These are phyloP conservation scores for Trididemnum clinides DNA, from an alignment of 23 tunicate species.

Conservation along the genomic window DNA sequence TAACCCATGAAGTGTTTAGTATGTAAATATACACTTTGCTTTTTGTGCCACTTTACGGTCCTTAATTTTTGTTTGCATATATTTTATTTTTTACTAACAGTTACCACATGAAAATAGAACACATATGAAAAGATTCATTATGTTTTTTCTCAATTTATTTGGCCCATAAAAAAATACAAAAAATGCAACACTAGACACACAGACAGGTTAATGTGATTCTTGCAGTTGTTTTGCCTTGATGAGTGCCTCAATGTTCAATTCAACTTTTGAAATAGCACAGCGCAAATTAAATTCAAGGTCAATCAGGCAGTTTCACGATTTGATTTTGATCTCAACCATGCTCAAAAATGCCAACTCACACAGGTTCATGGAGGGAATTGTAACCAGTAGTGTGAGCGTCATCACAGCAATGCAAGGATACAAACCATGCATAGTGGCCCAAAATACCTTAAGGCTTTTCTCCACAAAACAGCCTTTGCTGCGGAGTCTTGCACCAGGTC, in stretches of 20 bases:
- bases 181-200: neutral
- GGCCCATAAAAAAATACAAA: conserved; percentile 11
- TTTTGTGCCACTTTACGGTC: neutral
- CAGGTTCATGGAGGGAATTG: neutral
- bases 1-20: neutral
- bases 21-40: neutral
- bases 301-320: too few species aligned
- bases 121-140: conserved; percentile 3
- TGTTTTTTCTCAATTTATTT: conserved; percentile 8
- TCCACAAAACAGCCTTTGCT: neutral
- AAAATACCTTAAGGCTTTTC: neutral
- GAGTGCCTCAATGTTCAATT: conserved; percentile 11
- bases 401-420: too few species aligned
- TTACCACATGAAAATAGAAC: neutral
- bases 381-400: too few species aligned
- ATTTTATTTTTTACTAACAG: conserved; percentile 2
- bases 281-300: too few species aligned
- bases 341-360: neutral
- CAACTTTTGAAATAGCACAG: too few species aligned
- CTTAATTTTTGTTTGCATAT: neutral
- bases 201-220: neutral
- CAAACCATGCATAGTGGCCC: neutral
- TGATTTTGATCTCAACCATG: too few species aligned
- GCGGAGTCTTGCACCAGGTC: neutral
- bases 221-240: conserved; percentile 8